Evolutionary conservation across 2,113 vertebrate species (phyloP), one percentile per base, ranked within the genome.

Genomic region (Empidonax traillii): DNA sequence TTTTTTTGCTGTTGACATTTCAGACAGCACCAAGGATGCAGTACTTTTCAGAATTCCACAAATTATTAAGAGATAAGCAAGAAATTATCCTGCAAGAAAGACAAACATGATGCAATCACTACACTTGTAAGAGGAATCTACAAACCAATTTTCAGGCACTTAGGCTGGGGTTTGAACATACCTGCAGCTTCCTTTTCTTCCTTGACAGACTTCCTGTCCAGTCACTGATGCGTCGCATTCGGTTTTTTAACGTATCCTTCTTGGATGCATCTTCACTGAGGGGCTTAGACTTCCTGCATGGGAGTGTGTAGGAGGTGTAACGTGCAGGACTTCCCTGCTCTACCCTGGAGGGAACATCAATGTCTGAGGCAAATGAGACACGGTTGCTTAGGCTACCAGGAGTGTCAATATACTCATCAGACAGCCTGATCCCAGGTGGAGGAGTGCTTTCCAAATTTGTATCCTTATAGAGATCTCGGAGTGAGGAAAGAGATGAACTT

Each of bases 201-300:
- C 99, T 98, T 2, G 98, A 99, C 74, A 99, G 98, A 97, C 99
- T 99, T 53, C 99, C 99, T 0, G 99, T 99, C 99, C 99, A 99
- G 97, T 99, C 99, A 63, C 99, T 99, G 94, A 99, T 97, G 56
- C 99, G 98, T 15, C 99, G 97, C 96, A 99, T 99, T 47, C 99
- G 97, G 94, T 97, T 99, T 97, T 98, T 99, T 79, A 99, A 97
- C 1, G 98, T 98, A 79, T 98, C 98, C 83, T 99, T 99, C 96
- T 99, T 99, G 31, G 98, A 91, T 5, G 93, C 21, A 56, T 97
- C 96, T 41, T 99, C 99, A 1, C 78, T 25, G 6, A 98, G 96
- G 10, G 97, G 92, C 84, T 98, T 98, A 75, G 98, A 96, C 91
- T 98, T 99, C 22, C 99, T 98, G 90, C 99, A 99, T 1, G 99